Evolutionary conservation across 1,140 invertebrate genomes (phyloP).

Genomic region (Saccostrea echinata): DNA sequence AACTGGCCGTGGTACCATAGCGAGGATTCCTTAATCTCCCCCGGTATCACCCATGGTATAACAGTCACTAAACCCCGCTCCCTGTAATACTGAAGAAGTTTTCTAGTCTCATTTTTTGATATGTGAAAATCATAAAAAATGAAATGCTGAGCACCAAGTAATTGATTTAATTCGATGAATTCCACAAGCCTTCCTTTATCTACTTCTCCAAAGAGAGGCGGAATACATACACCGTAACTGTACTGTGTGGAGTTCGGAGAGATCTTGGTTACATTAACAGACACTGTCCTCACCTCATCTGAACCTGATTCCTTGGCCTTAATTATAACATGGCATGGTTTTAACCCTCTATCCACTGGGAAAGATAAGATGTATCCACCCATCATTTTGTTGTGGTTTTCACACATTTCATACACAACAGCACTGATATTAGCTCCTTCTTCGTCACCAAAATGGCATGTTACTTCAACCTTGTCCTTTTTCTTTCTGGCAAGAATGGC

Average conservation of each 20-base stretch:
- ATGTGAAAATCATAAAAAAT: conserved; percentile 73
- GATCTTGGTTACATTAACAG: conserved; percentile 45
- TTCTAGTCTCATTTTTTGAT: conserved; percentile 57
- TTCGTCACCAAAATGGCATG: conserved; percentile 57
- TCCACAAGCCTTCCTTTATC: conserved; percentile 69
- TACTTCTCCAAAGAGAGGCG: conserved; percentile 75
- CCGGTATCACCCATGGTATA: conserved; percentile 73
- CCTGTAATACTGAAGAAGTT: conserved; percentile 71
- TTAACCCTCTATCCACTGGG: conserved; percentile 45
- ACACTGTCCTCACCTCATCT: not conserved
- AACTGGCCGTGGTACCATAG: conserved; percentile 79
- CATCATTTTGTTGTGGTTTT: conserved; percentile 75
- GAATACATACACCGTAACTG: conserved; percentile 73
- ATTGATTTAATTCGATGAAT: conserved; percentile 74
- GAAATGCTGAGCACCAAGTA: conserved; percentile 76
- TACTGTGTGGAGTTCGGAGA: conserved; percentile 18
- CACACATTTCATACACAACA: conserved; percentile 71
- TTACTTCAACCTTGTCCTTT: conserved; percentile 51
- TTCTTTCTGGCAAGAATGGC: conserved; percentile 51
- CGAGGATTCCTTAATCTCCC: conserved; percentile 46
- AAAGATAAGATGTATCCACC: conserved; percentile 75
- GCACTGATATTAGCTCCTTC: not conserved
- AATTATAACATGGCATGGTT: conserved; percentile 58
- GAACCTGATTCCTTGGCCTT: conserved; percentile 39
- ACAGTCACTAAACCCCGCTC: conserved; percentile 64